Percentiles rank a stretch among this genome's conserved stretches.
These are phyloP conservation scores for Myotis myotis DNA, from an alignment of 2,797 vertebrate genomes.

Conservation along the genomic window DNA sequence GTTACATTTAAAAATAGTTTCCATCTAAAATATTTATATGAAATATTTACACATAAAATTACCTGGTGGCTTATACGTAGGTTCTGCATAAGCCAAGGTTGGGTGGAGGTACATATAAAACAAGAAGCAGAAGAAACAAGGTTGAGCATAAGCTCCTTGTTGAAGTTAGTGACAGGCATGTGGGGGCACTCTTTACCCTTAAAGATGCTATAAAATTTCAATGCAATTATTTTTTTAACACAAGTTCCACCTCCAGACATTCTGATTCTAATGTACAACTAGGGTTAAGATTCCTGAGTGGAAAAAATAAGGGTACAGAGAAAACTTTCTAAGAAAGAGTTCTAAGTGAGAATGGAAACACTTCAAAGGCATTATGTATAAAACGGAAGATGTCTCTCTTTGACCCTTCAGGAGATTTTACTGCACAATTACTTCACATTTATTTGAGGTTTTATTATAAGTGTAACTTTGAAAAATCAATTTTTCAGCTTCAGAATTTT, in stretches of 20 bases:
- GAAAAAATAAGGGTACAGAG: background rate
- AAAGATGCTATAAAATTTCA: background rate
- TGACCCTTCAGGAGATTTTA: background rate
- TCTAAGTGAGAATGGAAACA: background rate
- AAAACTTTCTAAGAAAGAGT: background rate
- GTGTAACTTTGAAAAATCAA: background rate
- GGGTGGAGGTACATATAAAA: background rate
- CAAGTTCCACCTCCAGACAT: background rate
- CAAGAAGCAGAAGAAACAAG: background rate
- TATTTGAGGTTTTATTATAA: background rate
- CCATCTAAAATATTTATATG: background rate
- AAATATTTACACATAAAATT: constrained; percentile 14
- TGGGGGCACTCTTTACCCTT: background rate
- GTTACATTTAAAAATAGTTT: background rate
- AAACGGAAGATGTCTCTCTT: background rate
- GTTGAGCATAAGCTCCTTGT: background rate
- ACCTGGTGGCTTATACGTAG: background rate
- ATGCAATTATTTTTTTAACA: background rate
- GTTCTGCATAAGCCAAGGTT: background rate
- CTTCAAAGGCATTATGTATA: background rate
- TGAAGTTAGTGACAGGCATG: background rate
- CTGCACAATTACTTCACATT: background rate
- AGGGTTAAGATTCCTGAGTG: background rate
- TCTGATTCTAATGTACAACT: background rate
- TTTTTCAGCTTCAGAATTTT: constrained; percentile 31